Conservation (phyloP, 2,888 invertebrate species). For the Dicycla oo region DNA sequence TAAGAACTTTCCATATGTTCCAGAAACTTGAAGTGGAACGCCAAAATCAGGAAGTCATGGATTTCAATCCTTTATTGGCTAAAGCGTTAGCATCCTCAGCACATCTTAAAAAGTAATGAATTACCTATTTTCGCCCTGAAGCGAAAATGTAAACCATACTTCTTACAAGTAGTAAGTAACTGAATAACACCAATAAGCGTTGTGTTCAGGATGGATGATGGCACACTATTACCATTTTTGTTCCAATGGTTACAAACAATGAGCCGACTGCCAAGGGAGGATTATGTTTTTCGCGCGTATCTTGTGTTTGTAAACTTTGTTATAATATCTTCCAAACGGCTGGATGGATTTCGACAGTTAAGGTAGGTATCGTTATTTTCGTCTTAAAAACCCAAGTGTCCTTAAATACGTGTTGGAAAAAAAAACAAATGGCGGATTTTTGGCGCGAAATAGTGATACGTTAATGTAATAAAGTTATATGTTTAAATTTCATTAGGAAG, state of each 20-base stretch:
- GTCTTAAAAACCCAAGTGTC: too few relatives aligned
- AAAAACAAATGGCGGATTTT: too few relatives aligned
- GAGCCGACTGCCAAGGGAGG: too few relatives aligned
- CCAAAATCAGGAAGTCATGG: conserved; percentile 69
- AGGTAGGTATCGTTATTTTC: too few relatives aligned
- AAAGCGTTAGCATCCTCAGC: conserved; percentile 80
- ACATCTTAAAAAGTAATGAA: conserved; percentile 66
- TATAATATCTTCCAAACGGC: too few relatives aligned
- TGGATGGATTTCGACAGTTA: too few relatives aligned
- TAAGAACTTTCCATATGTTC: conserved; percentile 49
- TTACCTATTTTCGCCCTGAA: conserved; percentile 19
- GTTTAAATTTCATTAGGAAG: too few relatives aligned
- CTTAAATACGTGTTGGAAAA: too few relatives aligned
- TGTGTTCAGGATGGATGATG: neutral
- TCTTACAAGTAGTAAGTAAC: neutral
- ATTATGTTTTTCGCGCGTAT: too few relatives aligned
- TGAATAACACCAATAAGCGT: neutral
- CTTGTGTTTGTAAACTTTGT: too few relatives aligned
- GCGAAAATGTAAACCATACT: neutral
- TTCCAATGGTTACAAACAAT: neutral
- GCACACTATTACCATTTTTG: neutral
- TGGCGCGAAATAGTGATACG: too few relatives aligned
- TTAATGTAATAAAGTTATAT: too few relatives aligned
- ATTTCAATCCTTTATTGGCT: conserved; percentile 81
- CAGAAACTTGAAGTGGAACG: conserved; percentile 83